Evolutionary conservation across 2,888 invertebrate genomes (phyloP).

Genomic region (Caenorhabditis sulstoni): DNA sequence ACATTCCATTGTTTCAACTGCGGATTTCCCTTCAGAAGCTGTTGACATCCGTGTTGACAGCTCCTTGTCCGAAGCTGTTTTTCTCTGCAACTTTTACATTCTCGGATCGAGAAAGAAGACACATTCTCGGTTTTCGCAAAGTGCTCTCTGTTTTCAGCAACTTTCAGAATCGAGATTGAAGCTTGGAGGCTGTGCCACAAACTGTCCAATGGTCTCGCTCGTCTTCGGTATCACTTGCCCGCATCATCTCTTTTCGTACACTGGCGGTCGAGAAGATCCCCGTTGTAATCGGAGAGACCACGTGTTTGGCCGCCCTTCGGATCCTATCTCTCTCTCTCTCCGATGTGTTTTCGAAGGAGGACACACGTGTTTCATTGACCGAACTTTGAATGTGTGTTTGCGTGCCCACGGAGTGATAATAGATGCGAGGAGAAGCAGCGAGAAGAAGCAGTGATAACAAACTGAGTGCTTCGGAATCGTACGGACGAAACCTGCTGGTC

Average conservation of each 20-base stretch:
- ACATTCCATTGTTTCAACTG: too few species aligned
- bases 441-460: too few species aligned
- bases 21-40: too few species aligned
- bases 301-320: conserved; percentile 44
- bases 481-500: too few species aligned
- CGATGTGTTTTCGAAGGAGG: conserved; percentile 26
- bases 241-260: conserved; percentile 34
- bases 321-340: conserved; percentile 23
- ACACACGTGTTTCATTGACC: conserved; percentile 51
- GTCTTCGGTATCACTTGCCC: conserved; percentile 3
- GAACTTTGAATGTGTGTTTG: conserved; percentile 42
- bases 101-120: too few species aligned
- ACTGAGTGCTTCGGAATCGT: too few species aligned
- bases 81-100: too few species aligned
- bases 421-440: neutral
- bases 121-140: too few species aligned
- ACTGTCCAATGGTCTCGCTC: conserved; percentile 46
- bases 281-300: conserved; percentile 33
- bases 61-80: too few species aligned
- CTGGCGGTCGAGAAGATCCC: conserved; percentile 38
- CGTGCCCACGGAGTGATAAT: neutral
- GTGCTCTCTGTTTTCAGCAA: too few species aligned
- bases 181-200: too few species aligned
- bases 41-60: too few species aligned
- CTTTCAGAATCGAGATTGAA: neutral